Evolutionary conservation across 35 echinoderm and acorn worm species (phyloP), one percentile per base, ranked within the genome.

Genomic region (Apostichopus japonicus): DNA sequence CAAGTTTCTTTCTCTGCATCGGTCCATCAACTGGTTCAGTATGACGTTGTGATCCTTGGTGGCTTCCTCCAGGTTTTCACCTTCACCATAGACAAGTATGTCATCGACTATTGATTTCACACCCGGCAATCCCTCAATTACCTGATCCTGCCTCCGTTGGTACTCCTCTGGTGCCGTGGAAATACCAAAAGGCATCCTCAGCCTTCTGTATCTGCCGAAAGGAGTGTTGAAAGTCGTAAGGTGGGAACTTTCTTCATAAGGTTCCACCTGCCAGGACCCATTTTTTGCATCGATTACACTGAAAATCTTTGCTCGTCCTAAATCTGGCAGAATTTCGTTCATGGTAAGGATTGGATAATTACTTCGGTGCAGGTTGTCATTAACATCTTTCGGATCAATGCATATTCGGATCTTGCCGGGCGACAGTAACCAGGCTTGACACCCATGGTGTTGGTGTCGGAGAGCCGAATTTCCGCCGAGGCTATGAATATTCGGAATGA

Each of bases 161-260:
- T 92, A 98, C n/a, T 95, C 92, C 76, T 98, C 96, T 19, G 90
- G 92, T 4, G 90, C 90, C 5, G 77, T 95, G 8, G 5, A 61
- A 23, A 98, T 76, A 77, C 92, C 93, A 78, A 95, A 95, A 23
- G 94, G 96, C 82, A 98, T 91, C 23, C 94, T 56, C 81, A 92
- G 25, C 96, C 96, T 95, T 77, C 92, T 27, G 58, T 95, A 95
- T 75, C 94, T 86, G 17, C 94, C 93, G 79, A 84, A 93, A 22
- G 92, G 94, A 15, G 90, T 92, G 21, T 90, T 95, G 84, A 95
- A 98, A 6, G 94, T 98, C 1, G 90, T 95, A 55, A 95, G 91
- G 3, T 88, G 15, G 14, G 78, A 93, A 87, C 81, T 94, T 23
- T 88, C 90, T 16, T 95, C 79, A 83, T 95, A 92, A 14, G 94